Evolutionary conservation across 2,113 vertebrate species (phyloP).

Genomic region (Epinephelus moara): DNA sequence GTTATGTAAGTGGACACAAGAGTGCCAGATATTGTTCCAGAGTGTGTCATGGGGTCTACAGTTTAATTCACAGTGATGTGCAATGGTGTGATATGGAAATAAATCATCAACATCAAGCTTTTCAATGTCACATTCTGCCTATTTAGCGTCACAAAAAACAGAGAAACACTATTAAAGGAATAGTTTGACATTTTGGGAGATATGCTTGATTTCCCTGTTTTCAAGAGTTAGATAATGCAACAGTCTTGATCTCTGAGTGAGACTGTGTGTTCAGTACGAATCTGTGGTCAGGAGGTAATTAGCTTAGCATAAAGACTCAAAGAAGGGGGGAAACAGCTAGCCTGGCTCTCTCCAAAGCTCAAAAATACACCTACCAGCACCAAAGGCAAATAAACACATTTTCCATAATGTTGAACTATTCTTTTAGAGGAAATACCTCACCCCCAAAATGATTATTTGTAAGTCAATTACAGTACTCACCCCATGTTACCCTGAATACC

Average conservation of each 20-base stretch:
- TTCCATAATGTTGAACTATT: not conserved
- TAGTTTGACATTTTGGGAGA: not conserved
- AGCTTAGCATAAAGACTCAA: conserved; percentile 1
- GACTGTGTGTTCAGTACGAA: not conserved
- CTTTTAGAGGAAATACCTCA: too few relatives aligned
- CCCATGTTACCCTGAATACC: too few relatives aligned
- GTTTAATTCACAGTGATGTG: not conserved
- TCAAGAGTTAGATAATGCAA: not conserved
- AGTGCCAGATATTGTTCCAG: conserved; percentile 26
- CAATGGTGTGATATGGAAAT: not conserved
- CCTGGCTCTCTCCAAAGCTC: not conserved
- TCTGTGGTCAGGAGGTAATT: not conserved
- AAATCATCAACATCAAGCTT: not conserved
- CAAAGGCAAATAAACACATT: not conserved
- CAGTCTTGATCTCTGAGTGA: too few relatives aligned
- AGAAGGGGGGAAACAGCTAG: not conserved
- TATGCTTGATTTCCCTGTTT: not conserved
- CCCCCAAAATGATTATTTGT: too few relatives aligned
- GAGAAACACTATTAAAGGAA: not conserved
- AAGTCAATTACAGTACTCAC: too few relatives aligned
- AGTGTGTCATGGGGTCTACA: not conserved
- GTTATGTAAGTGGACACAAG: conserved; percentile 2
- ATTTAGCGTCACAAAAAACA: not conserved
- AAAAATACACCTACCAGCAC: not conserved
- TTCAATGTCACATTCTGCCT: not conserved